Percentiles rank a stretch among this genome's conserved stretches.
These are phyloP conservation scores for Lepidurus couesii DNA, from an alignment of 1,140 invertebrate genomes.

Conservation along the genomic window DNA sequence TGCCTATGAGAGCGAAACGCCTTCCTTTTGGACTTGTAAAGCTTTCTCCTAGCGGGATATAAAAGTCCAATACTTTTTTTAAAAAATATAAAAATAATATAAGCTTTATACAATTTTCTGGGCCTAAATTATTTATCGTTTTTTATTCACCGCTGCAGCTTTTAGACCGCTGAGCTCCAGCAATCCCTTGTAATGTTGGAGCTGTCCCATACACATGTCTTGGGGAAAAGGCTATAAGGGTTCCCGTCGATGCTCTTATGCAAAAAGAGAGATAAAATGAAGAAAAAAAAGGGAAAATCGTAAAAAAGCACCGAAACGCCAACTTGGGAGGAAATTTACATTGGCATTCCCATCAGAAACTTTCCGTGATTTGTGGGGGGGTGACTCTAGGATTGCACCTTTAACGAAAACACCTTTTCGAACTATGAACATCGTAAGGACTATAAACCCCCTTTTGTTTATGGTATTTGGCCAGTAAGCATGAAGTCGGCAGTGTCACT, in stretches of 20 bases:
- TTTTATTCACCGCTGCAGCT: background rate
- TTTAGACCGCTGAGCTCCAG: background rate
- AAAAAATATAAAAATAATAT: too few relatives aligned
- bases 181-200: background rate
- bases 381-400: too few relatives aligned
- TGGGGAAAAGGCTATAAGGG: background rate
- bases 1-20: background rate
- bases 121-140: background rate
- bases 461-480: too few relatives aligned
- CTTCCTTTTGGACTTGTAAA: background rate
- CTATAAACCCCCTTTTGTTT: too few relatives aligned
- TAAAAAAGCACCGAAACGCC: too few relatives aligned
- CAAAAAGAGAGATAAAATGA: background rate
- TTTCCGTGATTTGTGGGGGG: background rate
- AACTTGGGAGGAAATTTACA: background rate
- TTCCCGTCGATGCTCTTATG: background rate
- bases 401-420: too few relatives aligned
- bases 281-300: too few relatives aligned
- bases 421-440: too few relatives aligned
- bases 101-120: background rate
- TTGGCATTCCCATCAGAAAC: background rate
- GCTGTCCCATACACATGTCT: constrained; percentile 8
- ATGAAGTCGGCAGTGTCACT: too few relatives aligned
- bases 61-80: background rate
- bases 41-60: background rate